Conservation (phyloP, 2,113 vertebrate species). For the Platichthys stellatus region DNA sequence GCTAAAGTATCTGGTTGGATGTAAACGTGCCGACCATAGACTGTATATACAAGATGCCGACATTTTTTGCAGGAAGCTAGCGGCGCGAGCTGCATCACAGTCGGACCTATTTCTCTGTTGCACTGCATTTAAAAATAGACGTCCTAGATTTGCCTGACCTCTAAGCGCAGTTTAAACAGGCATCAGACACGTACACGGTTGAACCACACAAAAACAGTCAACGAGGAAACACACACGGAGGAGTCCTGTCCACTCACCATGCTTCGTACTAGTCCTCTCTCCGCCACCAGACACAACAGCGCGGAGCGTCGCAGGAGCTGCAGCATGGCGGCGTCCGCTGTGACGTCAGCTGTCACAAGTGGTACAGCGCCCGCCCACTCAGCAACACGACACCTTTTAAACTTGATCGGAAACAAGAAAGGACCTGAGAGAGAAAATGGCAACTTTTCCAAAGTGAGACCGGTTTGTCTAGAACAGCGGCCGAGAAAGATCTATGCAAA, state of each 20-base stretch:
- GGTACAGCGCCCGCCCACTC: not conserved
- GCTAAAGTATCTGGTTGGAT: too few species aligned
- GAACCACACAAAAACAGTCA: fast-evolving
- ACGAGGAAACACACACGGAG: not conserved
- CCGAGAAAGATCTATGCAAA: too few species aligned
- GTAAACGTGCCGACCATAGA: too few species aligned
- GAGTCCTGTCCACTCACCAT: conserved; percentile 72
- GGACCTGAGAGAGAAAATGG: too few species aligned
- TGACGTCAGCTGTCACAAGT: not conserved
- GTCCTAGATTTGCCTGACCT: not conserved
- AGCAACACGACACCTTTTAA: not conserved
- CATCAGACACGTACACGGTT: fast-evolving
- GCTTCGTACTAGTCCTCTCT: conserved; percentile 41
- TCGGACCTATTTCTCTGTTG: conserved; percentile 43
- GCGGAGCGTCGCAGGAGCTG: conserved; percentile 18
- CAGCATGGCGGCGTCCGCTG: conserved; percentile 21
- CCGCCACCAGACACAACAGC: conserved; percentile 43
- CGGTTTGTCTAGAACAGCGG: too few species aligned
- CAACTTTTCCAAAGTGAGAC: too few species aligned
- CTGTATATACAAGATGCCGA: too few species aligned
- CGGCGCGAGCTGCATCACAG: not conserved
- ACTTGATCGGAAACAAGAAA: too few species aligned
- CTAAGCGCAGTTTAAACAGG: not conserved
- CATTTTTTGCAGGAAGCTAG: not conserved
- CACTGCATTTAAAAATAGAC: conserved; percentile 54